Base-by-base conservation (phyloP, 2,113 vertebrate species). In the Apodemus sylvaticus region DNA sequence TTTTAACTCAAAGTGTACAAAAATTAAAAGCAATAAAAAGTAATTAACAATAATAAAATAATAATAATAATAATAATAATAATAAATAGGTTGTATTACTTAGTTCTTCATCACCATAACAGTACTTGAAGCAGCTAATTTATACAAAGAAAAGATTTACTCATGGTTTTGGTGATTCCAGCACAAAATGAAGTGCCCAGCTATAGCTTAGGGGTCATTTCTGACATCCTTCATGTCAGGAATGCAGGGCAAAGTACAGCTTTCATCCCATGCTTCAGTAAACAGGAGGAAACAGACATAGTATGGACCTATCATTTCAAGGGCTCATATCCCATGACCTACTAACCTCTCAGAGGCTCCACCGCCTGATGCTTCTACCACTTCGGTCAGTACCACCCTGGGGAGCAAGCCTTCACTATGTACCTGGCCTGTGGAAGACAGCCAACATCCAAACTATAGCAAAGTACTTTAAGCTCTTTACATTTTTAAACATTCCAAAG, bases 401-500 rank as follows among this genome's bases (percentile, higher is more conserved):
- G 39, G n/a, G 29, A 45, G n/a, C 90, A 71, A 82, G 53, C 39
- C 39, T 62, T 62, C 3, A 11, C 16, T 66, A 90, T 20, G 10
- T 62, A 20, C 19, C 5, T 12, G 22, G 26, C 2, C 19, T 68
- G 17, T 31, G 58, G 16, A 48, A 90, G 58, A 58, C 31, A 73
- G 36, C 39, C 14, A 86, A 48, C 70, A 86, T n/a, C 24, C 31
- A n/a, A 39, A 34, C n/a, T 68, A 31, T 31, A 70, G 2, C 60
- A 71, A 51, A 78, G 31, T 8, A 53, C 77, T 85, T 92, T 62
- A 92, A 29, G 36, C 45, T 79, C 51, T 78, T 64, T n/a, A n/a
- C 36, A 24, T 24, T 26, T 90, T 90, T 66, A 16, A 94, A 89
- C 74, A 79, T 90, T 82, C 92, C 74, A 58, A 95, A 96, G 68